Evolutionary conservation across 2,113 vertebrate genomes (phyloP).

Genomic region (Gobiocypris rarus): DNA sequence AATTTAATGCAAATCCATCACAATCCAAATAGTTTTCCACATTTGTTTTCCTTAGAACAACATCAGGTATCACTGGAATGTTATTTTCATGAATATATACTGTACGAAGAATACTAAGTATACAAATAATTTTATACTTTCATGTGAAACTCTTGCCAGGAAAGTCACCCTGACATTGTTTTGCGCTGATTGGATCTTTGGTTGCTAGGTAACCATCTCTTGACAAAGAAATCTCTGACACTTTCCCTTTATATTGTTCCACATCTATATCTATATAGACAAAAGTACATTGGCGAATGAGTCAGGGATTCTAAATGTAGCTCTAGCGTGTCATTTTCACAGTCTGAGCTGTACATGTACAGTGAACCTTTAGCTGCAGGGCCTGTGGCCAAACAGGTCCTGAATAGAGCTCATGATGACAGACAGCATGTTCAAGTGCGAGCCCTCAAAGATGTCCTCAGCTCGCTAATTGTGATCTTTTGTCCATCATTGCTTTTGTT

Average conservation of each 20-base stretch:
- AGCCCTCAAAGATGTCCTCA: constrained; percentile 33
- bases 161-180: not conserved
- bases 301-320: not conserved
- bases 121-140: not conserved
- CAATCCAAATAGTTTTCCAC: not conserved
- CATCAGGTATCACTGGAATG: not conserved
- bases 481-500: constrained; percentile 42
- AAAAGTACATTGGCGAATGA: not conserved
- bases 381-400: constrained; percentile 42
- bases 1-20: constrained; percentile 7
- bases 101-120: not conserved
- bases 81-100: not conserved
- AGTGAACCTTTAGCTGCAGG: not conserved
- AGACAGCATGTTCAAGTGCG: constrained; percentile 20
- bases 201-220: constrained; percentile 24
- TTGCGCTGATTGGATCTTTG: not conserved
- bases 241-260: constrained; percentile 1
- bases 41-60: not conserved
- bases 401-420: constrained; percentile 4
- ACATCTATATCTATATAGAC: not conserved
- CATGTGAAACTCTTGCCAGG: not conserved
- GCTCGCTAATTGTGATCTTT: constrained; percentile 48
- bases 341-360: not conserved
- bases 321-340: not conserved
- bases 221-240: constrained; percentile 17